Evolutionary conservation across 2,113 vertebrate genomes (phyloP), one percentile per base, ranked within the genome.

Genomic region (Anolis sagrei): DNA sequence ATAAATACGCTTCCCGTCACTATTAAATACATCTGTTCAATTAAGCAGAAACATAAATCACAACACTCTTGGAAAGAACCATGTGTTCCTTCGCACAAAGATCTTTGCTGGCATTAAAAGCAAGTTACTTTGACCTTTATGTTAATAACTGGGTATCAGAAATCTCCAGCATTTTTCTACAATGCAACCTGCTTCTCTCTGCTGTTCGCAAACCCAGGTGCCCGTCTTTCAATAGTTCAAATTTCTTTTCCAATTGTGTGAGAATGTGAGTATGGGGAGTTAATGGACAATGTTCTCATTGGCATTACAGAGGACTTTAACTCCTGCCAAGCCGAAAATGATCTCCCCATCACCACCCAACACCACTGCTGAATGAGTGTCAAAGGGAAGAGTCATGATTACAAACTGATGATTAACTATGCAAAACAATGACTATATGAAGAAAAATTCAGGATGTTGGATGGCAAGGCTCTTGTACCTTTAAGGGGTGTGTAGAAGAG

Each of bases 281-380:
- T 95, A 94, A 88, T 14, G 84, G 34, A 70, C 79, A 94, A 92
- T 88, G 90, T 88, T 90, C 90, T 88, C 92, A 89, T 85, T 66
- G 84, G 90, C 79, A 88, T 94, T 92, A 93, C 77, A 76, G 9
- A 29, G 81, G 89, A 87, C 54, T 92, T 92, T 88, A 92, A 93
- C 84, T 93, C 73, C 86, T 87, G 88, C 89, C 88, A 92, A 92
- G 62, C 73, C 79, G 87, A 89, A 93, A 91, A 90, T 76, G 73
- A 90, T 75, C 75, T 88, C 90, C 91, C 23, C 32, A 16, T 13
- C 39, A 29, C 7, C 32, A 58, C 48, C 18, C 23, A 5, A 34
- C 85, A 68, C 79, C 86, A 84, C 88, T 11, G 77, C 72, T 88
- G 92, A 92, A 92, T 68, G 48, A 92, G 91, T 91, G 25, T 23